Evolutionary conservation across 1,140 invertebrate species (phyloP).

Genomic region (Carcinoscorpius rotundicauda): DNA sequence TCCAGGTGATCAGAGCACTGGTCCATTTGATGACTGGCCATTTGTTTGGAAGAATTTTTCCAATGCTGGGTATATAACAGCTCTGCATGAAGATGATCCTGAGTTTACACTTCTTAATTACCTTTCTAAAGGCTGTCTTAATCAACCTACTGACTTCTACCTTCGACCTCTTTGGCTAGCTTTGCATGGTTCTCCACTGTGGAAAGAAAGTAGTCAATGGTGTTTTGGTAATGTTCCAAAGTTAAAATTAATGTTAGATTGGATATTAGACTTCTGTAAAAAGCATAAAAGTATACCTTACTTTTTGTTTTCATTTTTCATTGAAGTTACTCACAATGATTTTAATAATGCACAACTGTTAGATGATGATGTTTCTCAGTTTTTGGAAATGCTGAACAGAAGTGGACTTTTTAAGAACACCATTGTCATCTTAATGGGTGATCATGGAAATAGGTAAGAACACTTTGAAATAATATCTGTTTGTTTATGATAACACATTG

Average conservation of each 20-base stretch:
- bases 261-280: slow-evolving; percentile 16
- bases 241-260: slow-evolving; percentile 15
- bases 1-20: background rate
- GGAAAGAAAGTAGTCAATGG: slow-evolving; percentile 13
- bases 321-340: slow-evolving; percentile 16
- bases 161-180: slow-evolving; percentile 49
- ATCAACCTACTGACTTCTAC: slow-evolving; percentile 69
- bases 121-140: slow-evolving; percentile 56
- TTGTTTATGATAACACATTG: no score
- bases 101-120: slow-evolving; percentile 69
- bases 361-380: slow-evolving; percentile 12
- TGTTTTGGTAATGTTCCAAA: slow-evolving; percentile 22
- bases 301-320: slow-evolving; percentile 11
- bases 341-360: slow-evolving; percentile 15
- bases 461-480: no score
- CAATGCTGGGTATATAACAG: slow-evolving; percentile 57
- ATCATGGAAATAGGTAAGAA: no score
- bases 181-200: slow-evolving; percentile 18
- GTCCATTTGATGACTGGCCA: slow-evolving; percentile 14
- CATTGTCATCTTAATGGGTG: slow-evolving; percentile 11
- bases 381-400: slow-evolving; percentile 1
- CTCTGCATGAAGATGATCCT: slow-evolving; percentile 61
- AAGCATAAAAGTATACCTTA: slow-evolving; percentile 9
- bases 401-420: slow-evolving; percentile 8
- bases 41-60: slow-evolving; percentile 34